Percentiles rank a stretch among this genome's conserved stretches.
These are phyloP conservation scores for Coranthus polyacanthus DNA, from an alignment of 2,797 vertebrate genomes.

Conservation along the genomic window DNA sequence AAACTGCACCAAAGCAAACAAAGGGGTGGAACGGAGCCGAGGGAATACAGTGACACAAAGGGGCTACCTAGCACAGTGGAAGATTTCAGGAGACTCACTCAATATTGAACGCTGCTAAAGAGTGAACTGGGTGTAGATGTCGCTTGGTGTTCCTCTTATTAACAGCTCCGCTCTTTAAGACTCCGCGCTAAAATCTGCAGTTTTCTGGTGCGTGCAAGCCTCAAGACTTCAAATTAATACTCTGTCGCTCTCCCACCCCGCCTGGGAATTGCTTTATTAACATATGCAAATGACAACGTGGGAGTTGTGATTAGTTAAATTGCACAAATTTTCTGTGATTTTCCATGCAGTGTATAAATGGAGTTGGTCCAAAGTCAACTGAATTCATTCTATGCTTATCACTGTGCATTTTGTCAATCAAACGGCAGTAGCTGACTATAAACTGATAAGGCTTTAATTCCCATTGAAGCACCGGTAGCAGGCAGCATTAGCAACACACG, in stretches of 20 bases:
- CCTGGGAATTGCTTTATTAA: slow-evolving; percentile 78
- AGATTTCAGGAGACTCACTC: slow-evolving; percentile 73
- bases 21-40: slow-evolving; percentile 83
- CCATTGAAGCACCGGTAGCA: slow-evolving; percentile 22
- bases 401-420: slow-evolving; percentile 72
- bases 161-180: slow-evolving; percentile 26
- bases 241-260: slow-evolving; percentile 39
- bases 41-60: slow-evolving; percentile 83
- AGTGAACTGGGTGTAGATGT: slow-evolving; percentile 30
- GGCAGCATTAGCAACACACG: slow-evolving; percentile 29
- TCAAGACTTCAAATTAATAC: slow-evolving; percentile 53
- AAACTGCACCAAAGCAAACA: slow-evolving; percentile 88
- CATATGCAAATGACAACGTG: slow-evolving; percentile 84
- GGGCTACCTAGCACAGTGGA: slow-evolving; percentile 76
- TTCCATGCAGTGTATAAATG: slow-evolving; percentile 66
- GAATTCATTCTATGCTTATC: slow-evolving; percentile 63
- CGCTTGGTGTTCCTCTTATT: slow-evolving; percentile 45
- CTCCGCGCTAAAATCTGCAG: slow-evolving; percentile 12
- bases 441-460: slow-evolving; percentile 62
- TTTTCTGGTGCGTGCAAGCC: slow-evolving; percentile 20
- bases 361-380: slow-evolving; percentile 67
- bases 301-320: slow-evolving; percentile 80
- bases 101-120: slow-evolving; percentile 60
- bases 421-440: slow-evolving; percentile 47
- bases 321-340: slow-evolving; percentile 74